Base-by-base conservation (phyloP, 2,113 vertebrate genomes). In the Eptesicus fuscus region DNA sequence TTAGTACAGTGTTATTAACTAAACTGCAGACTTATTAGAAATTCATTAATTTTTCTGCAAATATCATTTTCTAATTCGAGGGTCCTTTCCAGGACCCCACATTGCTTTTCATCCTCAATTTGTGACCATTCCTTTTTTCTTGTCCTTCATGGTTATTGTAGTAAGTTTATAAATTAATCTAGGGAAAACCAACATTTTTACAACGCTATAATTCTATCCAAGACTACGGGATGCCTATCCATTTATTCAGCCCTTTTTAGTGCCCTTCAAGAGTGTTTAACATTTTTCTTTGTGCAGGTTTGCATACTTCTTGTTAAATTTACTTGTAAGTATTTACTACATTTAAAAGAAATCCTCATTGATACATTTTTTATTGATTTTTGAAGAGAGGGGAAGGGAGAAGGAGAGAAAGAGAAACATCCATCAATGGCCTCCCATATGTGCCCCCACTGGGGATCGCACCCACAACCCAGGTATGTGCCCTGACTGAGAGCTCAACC, bases 131-230 rank as follows among this genome's bases (percentile, higher is more conserved):
- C n/a, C 17, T 77, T 28, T 47, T 51, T 71, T n/a, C 37, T 83
- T 40, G 17, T 83, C 56, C 32, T 87, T 90, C 67, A 40, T 51
- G 88, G 14, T 47, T 89, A 71, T 67, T 73, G 42, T 9, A 77
- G 80, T 63, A 84, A 7, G 70, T 28, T 85, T 95, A 70, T 56
- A 80, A 63, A 80, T 91, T 93, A 82, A 70, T 18, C 84, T 88
- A 56, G 42, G 22, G 23, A 80, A 42, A 93, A 91, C 30, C 40
- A 22, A 32, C 63, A 82, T 59, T 87, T 95, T 88, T 88, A 63
- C 70, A 92, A 49, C 71, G 17, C 5, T 63, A 32, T 69, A 63
- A 47, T 84, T 25, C 37, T 84, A 63, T 47, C 23, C 32, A 84
- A 79, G 30, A 88, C n/a, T 1, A 73, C 5, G 16, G 11, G 7